These are phyloP conservation scores for Sipha maydis DNA, from an alignment of 2,888 invertebrate species.

Conservation along the genomic window DNA sequence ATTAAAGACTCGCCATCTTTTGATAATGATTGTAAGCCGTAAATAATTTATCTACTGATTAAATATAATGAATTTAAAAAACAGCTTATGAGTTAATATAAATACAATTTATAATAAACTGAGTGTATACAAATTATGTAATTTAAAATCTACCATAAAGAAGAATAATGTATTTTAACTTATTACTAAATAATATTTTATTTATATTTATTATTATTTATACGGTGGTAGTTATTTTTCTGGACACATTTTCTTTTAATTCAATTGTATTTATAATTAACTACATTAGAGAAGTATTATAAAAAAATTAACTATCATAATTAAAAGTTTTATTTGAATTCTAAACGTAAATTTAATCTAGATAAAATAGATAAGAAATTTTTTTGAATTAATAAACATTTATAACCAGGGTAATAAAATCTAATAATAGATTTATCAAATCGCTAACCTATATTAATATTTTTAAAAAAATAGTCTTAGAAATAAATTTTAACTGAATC, in stretches of 20 bases:
- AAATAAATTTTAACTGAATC: neutral
- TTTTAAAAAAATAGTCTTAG: neutral
- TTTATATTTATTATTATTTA: too few relatives aligned
- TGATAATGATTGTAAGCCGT: neutral
- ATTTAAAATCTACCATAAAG: too few relatives aligned
- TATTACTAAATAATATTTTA: too few relatives aligned
- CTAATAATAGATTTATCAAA: neutral
- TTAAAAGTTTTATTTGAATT: neutral
- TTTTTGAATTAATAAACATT: neutral
- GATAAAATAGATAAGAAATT: neutral
- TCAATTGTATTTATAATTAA: neutral
- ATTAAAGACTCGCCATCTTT: neutral
- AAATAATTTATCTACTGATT: too few relatives aligned
- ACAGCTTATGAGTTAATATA: neutral
- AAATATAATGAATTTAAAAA: too few relatives aligned
- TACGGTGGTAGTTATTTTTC: neutral
- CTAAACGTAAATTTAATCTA: neutral
- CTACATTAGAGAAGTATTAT: neutral
- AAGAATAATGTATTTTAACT: too few relatives aligned
- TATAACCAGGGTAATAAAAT: neutral
- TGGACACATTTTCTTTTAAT: neutral
- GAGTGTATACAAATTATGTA: too few relatives aligned
- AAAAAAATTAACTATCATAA: neutral
- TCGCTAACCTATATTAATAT: neutral
- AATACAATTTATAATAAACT: too few relatives aligned